These are phyloP conservation scores for Hylaea fasciaria DNA, from an alignment of 2,888 invertebrate species.

Conservation along the genomic window DNA sequence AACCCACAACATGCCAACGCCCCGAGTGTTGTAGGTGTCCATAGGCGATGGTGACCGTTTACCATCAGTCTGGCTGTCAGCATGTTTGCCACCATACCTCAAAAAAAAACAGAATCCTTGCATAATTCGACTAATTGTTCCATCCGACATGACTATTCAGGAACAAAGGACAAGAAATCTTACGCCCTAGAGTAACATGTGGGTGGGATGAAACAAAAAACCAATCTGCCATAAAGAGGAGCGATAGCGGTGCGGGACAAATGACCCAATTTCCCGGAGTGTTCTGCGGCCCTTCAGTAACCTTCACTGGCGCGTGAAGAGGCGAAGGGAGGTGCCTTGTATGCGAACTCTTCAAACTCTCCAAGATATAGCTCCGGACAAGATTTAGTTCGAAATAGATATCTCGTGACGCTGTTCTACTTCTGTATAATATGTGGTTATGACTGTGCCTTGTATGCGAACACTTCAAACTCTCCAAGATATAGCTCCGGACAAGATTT, in stretches of 20 bases:
- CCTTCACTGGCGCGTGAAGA: slow-evolving; percentile 72
- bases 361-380: slow-evolving; percentile 1
- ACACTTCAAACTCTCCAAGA: not conserved
- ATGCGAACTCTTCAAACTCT: not conserved
- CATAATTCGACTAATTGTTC: not conserved
- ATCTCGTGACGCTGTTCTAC: too few species aligned
- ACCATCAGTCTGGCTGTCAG: too few species aligned
- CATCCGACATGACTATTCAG: not conserved
- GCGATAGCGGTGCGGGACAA: slow-evolving; percentile 65
- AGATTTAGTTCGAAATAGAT: too few species aligned
- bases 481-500: not conserved
- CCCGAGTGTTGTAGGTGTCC: too few species aligned
- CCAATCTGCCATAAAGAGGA: slow-evolving; percentile 51
- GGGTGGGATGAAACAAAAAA: slow-evolving; percentile 48
- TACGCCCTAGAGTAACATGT: slow-evolving; percentile 16
- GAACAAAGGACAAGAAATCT: slow-evolving; percentile 12
- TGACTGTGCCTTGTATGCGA: not conserved
- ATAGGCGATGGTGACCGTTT: too few species aligned
- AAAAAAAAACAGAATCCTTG: too few species aligned
- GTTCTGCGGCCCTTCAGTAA: slow-evolving; percentile 59
- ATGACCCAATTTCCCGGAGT: slow-evolving; percentile 83
- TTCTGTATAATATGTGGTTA: too few species aligned
- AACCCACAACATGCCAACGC: too few species aligned
- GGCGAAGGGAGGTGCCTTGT: slow-evolving; percentile 37
- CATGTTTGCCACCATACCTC: too few species aligned